Base-by-base conservation (phyloP, 92 coral and sea anemone genomes). In the Bergia puertoricense region DNA sequence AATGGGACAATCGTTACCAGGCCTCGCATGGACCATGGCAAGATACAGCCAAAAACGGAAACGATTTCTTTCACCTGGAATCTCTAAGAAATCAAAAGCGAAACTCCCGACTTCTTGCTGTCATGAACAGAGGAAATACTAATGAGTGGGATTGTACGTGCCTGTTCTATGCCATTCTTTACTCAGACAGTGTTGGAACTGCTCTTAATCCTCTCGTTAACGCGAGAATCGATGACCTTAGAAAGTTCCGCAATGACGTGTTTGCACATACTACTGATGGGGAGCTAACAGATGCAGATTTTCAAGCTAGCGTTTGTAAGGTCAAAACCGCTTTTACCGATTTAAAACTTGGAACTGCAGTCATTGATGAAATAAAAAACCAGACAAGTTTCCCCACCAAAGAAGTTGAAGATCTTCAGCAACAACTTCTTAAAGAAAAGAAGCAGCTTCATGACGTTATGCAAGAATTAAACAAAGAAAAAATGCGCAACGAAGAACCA, bases 1-100 rank as follows among this genome's bases (percentile, higher is more conserved):
- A 89, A 83, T 89, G 91, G 91, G 43, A 82, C 83, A 76, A 16
- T 4, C 66, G 75, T 13, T 62, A 89, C 88, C 41, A 74, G 67
- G 20, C 45, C 1, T 18, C 45, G 9, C 48, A 54, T 6, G 91
- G 91, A 18, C 54, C 74, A 22, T 89, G 91, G 91, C 84, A 83
- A 67, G 88, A 89, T 50, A 89, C 88, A 23, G 40, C 67, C 6
- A 83, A 41, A 23, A 82, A 72, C 74, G 88, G n/a, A n/a, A n/a
- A n/a, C n/a, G n/a, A n/a, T n/a, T n/a, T n/a, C n/a, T n/a, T n/a
- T n/a, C n/a, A n/a, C 79, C 6, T 59, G 65, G 93, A 91, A 48
- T 80, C 86, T 10, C 4, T 1, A 76, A 88, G 88, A 73, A 72
- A 80, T 72, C 46, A 65, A 15, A 57, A 62, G n/a, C 43, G 73